Conservation (phyloP, 2,888 invertebrate genomes). For the Cheilosia pagana region DNA sequence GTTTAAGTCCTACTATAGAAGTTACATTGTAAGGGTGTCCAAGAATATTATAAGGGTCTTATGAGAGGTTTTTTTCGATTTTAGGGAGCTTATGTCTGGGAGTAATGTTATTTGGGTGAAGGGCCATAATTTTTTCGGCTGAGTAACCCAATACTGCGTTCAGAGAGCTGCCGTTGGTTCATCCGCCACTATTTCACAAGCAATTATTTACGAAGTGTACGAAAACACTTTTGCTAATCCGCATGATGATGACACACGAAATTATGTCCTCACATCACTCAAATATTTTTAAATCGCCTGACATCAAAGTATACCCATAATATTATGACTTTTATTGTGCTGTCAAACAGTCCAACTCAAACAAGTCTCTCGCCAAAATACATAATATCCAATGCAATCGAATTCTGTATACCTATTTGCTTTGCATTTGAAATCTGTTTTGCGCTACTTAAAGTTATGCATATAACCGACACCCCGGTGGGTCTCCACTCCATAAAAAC, state of each 20-base stretch:
- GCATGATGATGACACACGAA: background rate
- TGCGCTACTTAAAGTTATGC: background rate
- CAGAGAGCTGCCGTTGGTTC: too few species aligned
- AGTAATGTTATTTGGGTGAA: too few species aligned
- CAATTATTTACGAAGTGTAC: background rate
- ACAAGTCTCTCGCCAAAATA: background rate
- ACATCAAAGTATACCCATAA: background rate
- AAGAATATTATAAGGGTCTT: too few species aligned
- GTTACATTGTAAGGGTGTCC: too few species aligned
- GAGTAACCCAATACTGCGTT: too few species aligned
- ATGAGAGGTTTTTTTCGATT: too few species aligned
- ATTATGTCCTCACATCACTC: background rate
- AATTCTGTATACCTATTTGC: too few species aligned
- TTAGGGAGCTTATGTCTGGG: too few species aligned
- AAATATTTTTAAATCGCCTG: background rate
- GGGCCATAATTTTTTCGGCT: too few species aligned
- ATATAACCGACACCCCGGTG: background rate
- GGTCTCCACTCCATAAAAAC: conserved; percentile 9
- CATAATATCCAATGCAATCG: background rate
- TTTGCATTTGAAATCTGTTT: background rate
- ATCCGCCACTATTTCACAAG: background rate
- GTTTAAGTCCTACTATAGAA: too few species aligned
- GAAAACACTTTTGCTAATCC: background rate
- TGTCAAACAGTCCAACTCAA: background rate
- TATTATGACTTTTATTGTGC: background rate